phyloP scores from a whole-genome alignment of 2,888 invertebrate genomes.

The Hirtodrosophila trivittata region DNA sequence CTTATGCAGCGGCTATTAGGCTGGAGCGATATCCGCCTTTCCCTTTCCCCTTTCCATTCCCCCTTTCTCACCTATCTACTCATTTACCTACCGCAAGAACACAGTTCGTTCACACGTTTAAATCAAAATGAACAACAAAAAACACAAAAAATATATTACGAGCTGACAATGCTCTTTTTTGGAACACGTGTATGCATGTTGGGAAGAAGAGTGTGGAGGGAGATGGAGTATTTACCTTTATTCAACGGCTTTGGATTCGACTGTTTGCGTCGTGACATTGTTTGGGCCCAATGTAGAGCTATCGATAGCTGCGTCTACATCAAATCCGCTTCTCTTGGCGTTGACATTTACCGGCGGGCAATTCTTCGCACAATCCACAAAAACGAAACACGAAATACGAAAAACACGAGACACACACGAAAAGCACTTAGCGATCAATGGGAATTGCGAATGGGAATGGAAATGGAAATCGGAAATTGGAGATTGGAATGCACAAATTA shows the following conservation, averaged over 20 bases:
- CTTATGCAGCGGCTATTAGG: conserved; percentile 1
- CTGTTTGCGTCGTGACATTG: conserved; percentile 97
- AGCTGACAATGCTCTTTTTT: conserved; percentile 63
- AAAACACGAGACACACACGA: conserved; percentile 17
- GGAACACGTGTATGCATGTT: conserved; percentile 31
- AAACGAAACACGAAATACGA: conserved; percentile 24
- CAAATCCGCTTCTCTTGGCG: conserved; percentile 43
- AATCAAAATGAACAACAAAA: conserved; percentile 33
- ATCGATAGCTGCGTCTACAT: conserved; percentile 57
- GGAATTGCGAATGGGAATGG: conserved; percentile 1
- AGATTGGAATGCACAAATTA: conserved; percentile 20
- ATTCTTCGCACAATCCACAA: conserved; percentile 6
- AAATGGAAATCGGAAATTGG: too few species aligned
- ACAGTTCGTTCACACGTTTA: conserved; percentile 69
- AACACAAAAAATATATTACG: conserved; percentile 33
- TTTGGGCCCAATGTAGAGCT: conserved; percentile 59
- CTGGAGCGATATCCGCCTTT: not conserved
- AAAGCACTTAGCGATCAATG: conserved; percentile 14
- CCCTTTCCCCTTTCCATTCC: not conserved
- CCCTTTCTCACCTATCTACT: conserved; percentile 1
- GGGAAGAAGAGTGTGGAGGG: too few species aligned
- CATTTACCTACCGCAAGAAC: conserved; percentile 22
- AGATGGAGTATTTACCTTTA: conserved; percentile 88
- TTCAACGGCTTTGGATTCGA: conserved; percentile 96
- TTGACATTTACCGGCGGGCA: conserved; percentile 64